Conservation (phyloP, 2,888 invertebrate genomes). For the Pandemis corylana region DNA sequence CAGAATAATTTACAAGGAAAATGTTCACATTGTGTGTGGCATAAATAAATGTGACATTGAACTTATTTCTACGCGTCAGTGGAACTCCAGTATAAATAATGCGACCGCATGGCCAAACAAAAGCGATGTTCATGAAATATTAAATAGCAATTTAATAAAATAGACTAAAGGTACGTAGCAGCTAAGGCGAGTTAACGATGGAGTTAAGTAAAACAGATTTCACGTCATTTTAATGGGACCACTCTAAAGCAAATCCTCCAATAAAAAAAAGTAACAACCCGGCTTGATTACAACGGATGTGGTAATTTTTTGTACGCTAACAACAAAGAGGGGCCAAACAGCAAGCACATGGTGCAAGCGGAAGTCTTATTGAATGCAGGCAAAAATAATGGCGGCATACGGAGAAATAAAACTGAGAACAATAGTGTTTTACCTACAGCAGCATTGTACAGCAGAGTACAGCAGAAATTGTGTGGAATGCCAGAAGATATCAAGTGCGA, state of each 20-base stretch:
- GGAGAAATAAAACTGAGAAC: slow-evolving; percentile 35
- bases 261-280: slow-evolving; percentile 30
- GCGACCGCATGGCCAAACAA: slow-evolving; percentile 13
- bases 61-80: slow-evolving; percentile 31
- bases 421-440: slow-evolving; percentile 41
- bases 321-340: slow-evolving; percentile 16
- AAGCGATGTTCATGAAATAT: slow-evolving; percentile 12
- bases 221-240: neutral
- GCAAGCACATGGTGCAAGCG: slow-evolving; percentile 29
- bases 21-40: slow-evolving; percentile 23
- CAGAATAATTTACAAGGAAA: slow-evolving; percentile 23
- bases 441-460: slow-evolving; percentile 30
- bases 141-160: slow-evolving; percentile 9
- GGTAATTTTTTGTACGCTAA: slow-evolving; percentile 35
- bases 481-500: slow-evolving; percentile 23
- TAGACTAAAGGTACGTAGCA: neutral
- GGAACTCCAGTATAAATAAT: slow-evolving; percentile 27
- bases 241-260: slow-evolving; percentile 10
- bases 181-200: neutral
- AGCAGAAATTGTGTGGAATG: slow-evolving; percentile 30
- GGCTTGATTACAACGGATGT: slow-evolving; percentile 32
- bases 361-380: slow-evolving; percentile 37
- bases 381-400: slow-evolving; percentile 37
- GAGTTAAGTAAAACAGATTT: neutral
- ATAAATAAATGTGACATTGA: slow-evolving; percentile 41